Conservation (phyloP, 23 tunicate genomes). For the Diplosoma virens region DNA sequence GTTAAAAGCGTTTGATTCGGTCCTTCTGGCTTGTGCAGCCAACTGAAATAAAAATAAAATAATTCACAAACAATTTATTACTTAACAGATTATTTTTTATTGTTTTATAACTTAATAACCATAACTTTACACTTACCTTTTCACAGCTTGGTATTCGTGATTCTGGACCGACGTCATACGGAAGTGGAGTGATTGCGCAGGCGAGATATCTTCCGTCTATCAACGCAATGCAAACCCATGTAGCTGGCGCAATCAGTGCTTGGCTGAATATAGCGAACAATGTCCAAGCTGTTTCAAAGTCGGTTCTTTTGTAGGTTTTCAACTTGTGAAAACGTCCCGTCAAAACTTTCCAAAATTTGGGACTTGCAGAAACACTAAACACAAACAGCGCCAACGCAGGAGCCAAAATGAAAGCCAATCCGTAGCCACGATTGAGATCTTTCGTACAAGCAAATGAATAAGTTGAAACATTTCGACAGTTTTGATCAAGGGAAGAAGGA, state of each 20-base stretch:
- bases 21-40: too few relatives aligned
- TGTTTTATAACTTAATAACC: too few relatives aligned
- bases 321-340: constrained; percentile 24
- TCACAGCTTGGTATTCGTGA: constrained; percentile 6
- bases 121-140: too few relatives aligned
- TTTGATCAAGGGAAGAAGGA: background rate
- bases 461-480: background rate
- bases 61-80: too few relatives aligned
- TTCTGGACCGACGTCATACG: constrained; percentile 27
- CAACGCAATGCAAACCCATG: constrained; percentile 48
- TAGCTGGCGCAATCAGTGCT: constrained; percentile 41
- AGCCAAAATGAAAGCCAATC: constrained; percentile 31
- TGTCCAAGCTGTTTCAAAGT: background rate
- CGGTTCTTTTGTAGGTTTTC: background rate
- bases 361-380: constrained; percentile 24
- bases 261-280: background rate
- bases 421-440: constrained; percentile 19
- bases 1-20: too few relatives aligned
- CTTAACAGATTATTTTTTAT: too few relatives aligned
- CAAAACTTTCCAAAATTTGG: constrained; percentile 44
- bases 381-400: constrained; percentile 44
- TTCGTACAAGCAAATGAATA: background rate
- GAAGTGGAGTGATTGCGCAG: constrained; percentile 47
- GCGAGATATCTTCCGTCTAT: constrained; percentile 54
- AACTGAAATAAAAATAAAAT: too few relatives aligned